Evolutionary conservation across 2,888 invertebrate species (phyloP).

Genomic region (Lithophane semibrunnea): DNA sequence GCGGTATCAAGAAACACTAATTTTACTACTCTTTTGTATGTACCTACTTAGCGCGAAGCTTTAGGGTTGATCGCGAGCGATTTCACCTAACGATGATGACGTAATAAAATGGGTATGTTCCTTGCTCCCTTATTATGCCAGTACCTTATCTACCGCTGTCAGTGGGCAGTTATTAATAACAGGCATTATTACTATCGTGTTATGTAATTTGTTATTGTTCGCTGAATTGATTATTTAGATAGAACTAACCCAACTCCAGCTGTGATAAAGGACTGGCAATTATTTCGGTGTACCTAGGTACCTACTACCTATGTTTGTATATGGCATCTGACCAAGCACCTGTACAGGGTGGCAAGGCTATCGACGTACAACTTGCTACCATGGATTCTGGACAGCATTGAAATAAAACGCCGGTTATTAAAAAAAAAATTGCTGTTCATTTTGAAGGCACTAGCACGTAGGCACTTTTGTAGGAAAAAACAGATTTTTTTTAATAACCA

Average conservation of each 20-base stretch:
- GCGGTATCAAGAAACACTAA: constrained; percentile 56
- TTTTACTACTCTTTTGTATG: constrained; percentile 56
- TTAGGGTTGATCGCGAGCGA: constrained; percentile 67
- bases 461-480: no score
- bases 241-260: constrained; percentile 16
- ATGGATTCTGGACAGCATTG: no score
- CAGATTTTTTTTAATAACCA: no score
- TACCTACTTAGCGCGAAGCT: constrained; percentile 57
- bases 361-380: no score
- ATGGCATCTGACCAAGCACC: no score
- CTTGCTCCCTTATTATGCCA: constrained; percentile 66
- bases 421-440: no score
- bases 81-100: constrained; percentile 70
- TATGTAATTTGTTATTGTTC: constrained; percentile 56
- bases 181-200: constrained; percentile 61
- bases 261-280: constrained; percentile 20
- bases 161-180: constrained; percentile 74
- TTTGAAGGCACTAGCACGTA: no score
- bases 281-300: constrained; percentile 6
- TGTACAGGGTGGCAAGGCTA: no score
- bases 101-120: constrained; percentile 68
- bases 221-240: constrained; percentile 42
- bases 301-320: background rate
- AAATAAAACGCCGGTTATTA: no score
- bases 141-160: constrained; percentile 73